These are phyloP conservation scores for Microtus montanus DNA, from an alignment of 2,113 vertebrate genomes.

Conservation along the genomic window DNA sequence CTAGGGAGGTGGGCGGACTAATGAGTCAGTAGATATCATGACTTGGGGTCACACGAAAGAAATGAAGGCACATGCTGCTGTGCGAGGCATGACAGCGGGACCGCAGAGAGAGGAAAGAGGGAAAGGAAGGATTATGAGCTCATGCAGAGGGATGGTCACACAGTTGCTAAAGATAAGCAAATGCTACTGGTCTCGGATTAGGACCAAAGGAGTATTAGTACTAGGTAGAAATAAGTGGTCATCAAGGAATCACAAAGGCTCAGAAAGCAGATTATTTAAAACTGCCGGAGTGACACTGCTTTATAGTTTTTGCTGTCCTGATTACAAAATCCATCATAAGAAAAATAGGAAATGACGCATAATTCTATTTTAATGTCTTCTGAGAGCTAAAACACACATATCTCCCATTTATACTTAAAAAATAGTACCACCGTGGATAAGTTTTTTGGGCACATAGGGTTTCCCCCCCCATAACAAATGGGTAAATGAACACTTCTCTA, in stretches of 20 bases:
- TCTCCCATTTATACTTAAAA: neutral
- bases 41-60: conserved; percentile 14
- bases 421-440: neutral
- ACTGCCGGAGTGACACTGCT: neutral
- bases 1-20: conserved; percentile 8
- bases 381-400: neutral
- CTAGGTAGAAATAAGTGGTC: neutral
- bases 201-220: neutral
- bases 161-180: neutral
- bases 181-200: neutral
- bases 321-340: neutral
- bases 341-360: neutral
- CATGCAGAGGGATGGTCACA: neutral
- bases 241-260: neutral
- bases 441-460: neutral
- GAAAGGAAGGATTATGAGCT: neutral
- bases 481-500: neutral
- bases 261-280: neutral
- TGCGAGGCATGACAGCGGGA: neutral
- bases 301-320: neutral
- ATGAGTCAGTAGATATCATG: conserved; percentile 48
- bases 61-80: conserved; percentile 36
- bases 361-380: conserved; percentile 33
- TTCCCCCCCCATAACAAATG: neutral
- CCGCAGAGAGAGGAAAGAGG: neutral